Conservation (phyloP, 2,888 invertebrate species). For the Cheiracanthium punctorium region DNA sequence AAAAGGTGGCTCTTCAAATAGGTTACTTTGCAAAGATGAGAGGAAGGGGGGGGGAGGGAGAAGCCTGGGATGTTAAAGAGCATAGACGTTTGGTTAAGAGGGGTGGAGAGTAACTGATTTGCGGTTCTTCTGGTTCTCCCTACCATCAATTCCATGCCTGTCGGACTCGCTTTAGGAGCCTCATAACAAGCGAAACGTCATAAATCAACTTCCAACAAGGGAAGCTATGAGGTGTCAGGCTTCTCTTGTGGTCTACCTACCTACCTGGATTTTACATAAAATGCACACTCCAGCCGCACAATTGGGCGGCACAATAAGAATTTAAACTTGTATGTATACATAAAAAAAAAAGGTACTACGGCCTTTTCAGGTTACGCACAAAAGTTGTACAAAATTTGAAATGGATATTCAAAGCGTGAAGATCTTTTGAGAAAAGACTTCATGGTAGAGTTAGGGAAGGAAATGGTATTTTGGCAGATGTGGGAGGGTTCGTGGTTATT, state of each 20-base stretch:
- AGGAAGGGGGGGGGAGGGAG: not conserved
- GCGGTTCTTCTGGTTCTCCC: slow-evolving; percentile 39
- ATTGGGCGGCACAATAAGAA: slow-evolving; percentile 10
- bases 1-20: not conserved
- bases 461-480: slow-evolving; percentile 10
- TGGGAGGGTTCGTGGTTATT: not conserved
- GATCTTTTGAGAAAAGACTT: not conserved
- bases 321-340: not conserved
- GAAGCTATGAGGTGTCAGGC: slow-evolving; percentile 40
- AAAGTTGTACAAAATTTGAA: slow-evolving; percentile 45
- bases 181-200: slow-evolving; percentile 55
- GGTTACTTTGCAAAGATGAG: not conserved
- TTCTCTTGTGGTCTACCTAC: slow-evolving; percentile 54
- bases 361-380: slow-evolving; percentile 5
- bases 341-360: not conserved
- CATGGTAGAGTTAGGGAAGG: not conserved
- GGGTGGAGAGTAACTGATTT: slow-evolving; percentile 20
- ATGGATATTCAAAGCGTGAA: not conserved
- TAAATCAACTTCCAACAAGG: slow-evolving; percentile 61
- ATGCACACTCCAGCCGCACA: slow-evolving; percentile 27
- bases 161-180: slow-evolving; percentile 56
- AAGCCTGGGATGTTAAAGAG: not conserved
- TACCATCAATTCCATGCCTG: slow-evolving; percentile 56
- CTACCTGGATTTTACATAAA: slow-evolving; percentile 38
- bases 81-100: not conserved